Conservation (phyloP, 35 echinoderm and acorn worm species). For the Apostichopus parvimensis region DNA sequence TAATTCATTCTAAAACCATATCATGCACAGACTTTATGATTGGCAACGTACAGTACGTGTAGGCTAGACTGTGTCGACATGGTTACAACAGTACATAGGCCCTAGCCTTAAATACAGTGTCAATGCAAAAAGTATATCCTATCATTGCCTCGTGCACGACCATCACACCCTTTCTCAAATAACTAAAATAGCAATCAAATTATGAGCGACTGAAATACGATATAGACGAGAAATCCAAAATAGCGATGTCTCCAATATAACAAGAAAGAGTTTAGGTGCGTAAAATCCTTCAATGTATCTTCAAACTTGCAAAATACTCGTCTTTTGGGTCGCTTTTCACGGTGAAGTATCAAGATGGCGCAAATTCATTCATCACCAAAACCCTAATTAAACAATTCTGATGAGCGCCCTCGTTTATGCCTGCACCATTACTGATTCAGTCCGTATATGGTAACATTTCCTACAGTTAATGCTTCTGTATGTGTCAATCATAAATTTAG, state of each 20-base stretch:
- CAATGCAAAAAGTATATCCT: constrained; percentile 35
- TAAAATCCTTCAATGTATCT: background rate
- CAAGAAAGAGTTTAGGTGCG: background rate
- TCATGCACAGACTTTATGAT: background rate
- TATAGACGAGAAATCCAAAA: background rate
- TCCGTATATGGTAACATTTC: constrained; percentile 20
- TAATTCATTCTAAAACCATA: background rate
- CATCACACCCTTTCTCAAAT: constrained; percentile 52
- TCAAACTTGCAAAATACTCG: background rate
- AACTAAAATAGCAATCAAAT: constrained; percentile 17
- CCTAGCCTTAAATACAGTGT: constrained; percentile 15
- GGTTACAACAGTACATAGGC: constrained; percentile 21
- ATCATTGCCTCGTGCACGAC: constrained; percentile 54
- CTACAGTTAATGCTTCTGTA: too few relatives aligned
- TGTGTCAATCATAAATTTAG: too few relatives aligned
- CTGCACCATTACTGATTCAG: background rate
- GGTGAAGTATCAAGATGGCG: constrained; percentile 46
- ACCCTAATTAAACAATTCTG: background rate
- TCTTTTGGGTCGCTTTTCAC: background rate
- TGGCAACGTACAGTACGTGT: background rate
- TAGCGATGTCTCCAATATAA: background rate
- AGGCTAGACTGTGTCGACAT: constrained; percentile 36
- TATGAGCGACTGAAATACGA: background rate
- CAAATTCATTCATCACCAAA: constrained; percentile 26
- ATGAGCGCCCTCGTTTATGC: constrained; percentile 16